Percentiles rank a stretch among this genome's conserved stretches.
These are phyloP conservation scores for Drosophila paucipuncta DNA, from an alignment of 2,888 invertebrate genomes.

Conservation along the genomic window DNA sequence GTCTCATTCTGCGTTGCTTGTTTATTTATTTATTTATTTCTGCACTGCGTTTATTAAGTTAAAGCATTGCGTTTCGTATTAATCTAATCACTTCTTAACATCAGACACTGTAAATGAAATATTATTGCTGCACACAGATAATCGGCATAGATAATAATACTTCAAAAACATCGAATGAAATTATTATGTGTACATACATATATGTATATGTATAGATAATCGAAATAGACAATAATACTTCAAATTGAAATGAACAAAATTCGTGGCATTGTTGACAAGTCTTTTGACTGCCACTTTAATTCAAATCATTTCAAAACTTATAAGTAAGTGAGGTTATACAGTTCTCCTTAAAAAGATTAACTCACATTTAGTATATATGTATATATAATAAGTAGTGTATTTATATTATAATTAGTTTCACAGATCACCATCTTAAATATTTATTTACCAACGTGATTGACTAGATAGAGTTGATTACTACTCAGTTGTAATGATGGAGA, in stretches of 20 bases:
- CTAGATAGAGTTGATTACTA: neutral
- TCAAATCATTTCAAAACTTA: constrained; percentile 18
- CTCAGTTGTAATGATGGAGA: neutral
- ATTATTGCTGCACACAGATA: constrained; percentile 31
- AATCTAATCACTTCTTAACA: constrained; percentile 46
- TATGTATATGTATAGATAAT: constrained; percentile 32
- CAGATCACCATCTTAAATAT: neutral
- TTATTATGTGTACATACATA: neutral
- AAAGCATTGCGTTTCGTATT: constrained; percentile 24
- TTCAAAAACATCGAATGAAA: constrained; percentile 32
- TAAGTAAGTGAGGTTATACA: neutral
- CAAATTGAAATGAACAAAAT: constrained; percentile 33
- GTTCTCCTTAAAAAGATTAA: neutral
- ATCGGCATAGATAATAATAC: constrained; percentile 52
- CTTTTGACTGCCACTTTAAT: constrained; percentile 30
- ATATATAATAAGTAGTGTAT: neutral
- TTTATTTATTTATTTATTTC: neutral
- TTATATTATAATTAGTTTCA: neutral
- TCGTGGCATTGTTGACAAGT: constrained; percentile 44
- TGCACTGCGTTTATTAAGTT: neutral
- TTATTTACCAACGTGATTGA: neutral
- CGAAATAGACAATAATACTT: constrained; percentile 53
- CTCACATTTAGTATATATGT: neutral
- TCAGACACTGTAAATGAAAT: constrained; percentile 14
- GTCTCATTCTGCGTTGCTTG: constrained; percentile 1